Evolutionary conservation across 2,113 vertebrate species (phyloP), one percentile per base, ranked within the genome.

Genomic region (Tachysurus fulvidraco): DNA sequence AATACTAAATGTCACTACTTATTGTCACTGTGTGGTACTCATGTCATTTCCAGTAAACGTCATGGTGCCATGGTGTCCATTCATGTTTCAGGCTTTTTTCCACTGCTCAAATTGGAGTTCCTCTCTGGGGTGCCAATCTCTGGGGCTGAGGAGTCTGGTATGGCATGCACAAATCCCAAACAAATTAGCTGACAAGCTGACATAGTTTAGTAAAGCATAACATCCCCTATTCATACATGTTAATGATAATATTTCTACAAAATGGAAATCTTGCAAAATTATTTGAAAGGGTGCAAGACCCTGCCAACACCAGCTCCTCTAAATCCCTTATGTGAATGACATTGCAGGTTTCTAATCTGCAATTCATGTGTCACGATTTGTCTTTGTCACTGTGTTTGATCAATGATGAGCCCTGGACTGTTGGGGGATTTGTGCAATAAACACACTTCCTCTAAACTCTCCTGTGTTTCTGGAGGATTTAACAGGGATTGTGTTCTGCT

Each of bases 61-160:
- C 91, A 89, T 85, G 91, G 87, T 77, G 92, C 84, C 92, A 89
- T 86, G 81, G 86, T 93, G 92, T 94, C 92, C 93, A 93, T 93
- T 91, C 85, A 89, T 94, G 91, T 93, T 52, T 79, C 89, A 52
- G 92, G 88, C 89, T 89, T 91, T 59, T 85, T 87, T 80, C 50
- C 86, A 87, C 89, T 93, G 90, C 88, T 74, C 4, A 10, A 88
- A 91, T 88, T 86, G 83, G 76, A 89, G 86, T 85, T 88, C 88
- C 87, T 86, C 62, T 77, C 64, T 81, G 80, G 86, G 86, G 86
- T 81, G 54, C 86, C 89, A 88, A 87, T 88, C 60, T 92, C 78
- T 89, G 87, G 88, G 86, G 85, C 83, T 83, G 78, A 83, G 82
- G 79, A 80, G 77, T 41, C 28, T 89, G 89, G 88, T 88, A 76